Evolutionary conservation across 2,113 vertebrate genomes (phyloP).

Genomic region (Cnemophilus loriae): DNA sequence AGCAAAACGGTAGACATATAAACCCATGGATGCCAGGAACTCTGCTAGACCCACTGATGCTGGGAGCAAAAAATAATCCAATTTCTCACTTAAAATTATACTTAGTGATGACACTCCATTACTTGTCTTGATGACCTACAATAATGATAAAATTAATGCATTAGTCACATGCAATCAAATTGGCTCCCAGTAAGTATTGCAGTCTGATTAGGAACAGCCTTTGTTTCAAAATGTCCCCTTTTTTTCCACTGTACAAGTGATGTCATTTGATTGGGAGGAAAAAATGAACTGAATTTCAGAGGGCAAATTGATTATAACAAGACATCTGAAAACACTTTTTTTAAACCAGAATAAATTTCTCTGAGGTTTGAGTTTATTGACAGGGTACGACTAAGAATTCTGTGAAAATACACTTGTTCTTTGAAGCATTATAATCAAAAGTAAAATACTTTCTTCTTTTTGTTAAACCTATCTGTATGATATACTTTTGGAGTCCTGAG

Average conservation of each 20-base stretch:
- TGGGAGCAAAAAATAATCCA: neutral
- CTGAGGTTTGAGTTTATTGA: neutral
- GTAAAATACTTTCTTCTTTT: neutral
- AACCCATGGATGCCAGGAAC: neutral
- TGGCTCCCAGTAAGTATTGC: neutral
- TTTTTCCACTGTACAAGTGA: neutral
- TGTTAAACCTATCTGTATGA: neutral
- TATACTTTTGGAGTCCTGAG: neutral
- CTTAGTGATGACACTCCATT: slow-evolving; percentile 21
- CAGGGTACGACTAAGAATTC: neutral
- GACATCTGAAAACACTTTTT: neutral
- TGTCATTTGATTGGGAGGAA: neutral
- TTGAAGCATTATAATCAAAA: neutral
- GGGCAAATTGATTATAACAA: neutral
- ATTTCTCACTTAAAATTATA: slow-evolving; percentile 19
- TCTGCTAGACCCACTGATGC: neutral
- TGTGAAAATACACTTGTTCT: neutral
- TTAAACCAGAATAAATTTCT: neutral
- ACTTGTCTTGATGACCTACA: slow-evolving; percentile 22
- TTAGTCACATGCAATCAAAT: slow-evolving; percentile 29
- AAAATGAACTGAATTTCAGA: neutral
- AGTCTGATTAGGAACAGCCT: neutral
- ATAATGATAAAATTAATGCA: slow-evolving; percentile 26
- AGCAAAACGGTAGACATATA: neutral
- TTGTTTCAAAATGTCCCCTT: neutral